Evolutionary conservation across 2,113 vertebrate species (phyloP), one percentile per base, ranked within the genome.

Genomic region (Microtus pennsylvanicus): DNA sequence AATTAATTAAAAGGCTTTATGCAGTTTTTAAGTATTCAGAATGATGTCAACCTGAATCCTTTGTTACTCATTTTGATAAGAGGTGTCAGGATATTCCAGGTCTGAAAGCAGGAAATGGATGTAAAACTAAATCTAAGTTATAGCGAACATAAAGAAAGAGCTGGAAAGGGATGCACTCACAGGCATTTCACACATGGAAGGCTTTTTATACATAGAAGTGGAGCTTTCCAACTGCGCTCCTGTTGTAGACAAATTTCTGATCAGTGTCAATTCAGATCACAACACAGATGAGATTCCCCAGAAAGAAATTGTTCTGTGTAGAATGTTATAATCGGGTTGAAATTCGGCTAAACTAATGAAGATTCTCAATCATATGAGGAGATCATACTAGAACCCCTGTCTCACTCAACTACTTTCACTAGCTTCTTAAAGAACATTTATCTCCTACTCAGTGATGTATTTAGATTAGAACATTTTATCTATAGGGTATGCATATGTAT

Each of bases 401-500:
- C 75, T 97, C 97, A 90, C 76, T 91, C 33, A 63, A 86, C 94
- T 97, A 90, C 28, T 92, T 52, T 78, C 87, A 87, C 38, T 93
- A 93, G 95, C 92, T 97, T 96, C 90, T 52, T 92, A 90, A 98
- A 78, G 78, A 96, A 87, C 81, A 94, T 96, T 97, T 93, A 96
- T 90, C 86, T 26, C 89, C 52, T n/a, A 19, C 33, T 97, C 14
- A 91, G 72, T 80, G 80, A 85, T 26, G 0, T 74, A 95, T 75
- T 35, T 89, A 55, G 77, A 42, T 47, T 89, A 88, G 93, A 93
- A 93, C 52, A 94, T 95, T 97, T 97, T 97, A 80, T 91, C 96
- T 69, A 45, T 55, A 91, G 1, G 92, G 1, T 86, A 8, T 22
- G 42, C 76, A 42, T 17, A 52, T 76, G 47, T 65, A 45, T 87